Evolutionary conservation across 1,140 invertebrate genomes (phyloP), one percentile per base, ranked within the genome.

Genomic region (Drosophila busckii): DNA sequence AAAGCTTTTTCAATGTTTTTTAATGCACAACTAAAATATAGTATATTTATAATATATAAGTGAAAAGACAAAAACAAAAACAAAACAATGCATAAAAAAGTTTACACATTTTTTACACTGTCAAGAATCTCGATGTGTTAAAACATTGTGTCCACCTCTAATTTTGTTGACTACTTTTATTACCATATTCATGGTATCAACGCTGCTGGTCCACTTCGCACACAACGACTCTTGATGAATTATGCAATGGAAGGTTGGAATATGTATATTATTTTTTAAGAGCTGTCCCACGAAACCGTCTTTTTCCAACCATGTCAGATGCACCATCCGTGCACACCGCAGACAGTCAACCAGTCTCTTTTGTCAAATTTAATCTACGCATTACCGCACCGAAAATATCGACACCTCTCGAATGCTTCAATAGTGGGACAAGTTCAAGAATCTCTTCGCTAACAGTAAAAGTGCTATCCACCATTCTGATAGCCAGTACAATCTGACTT

Each of bases 331-430:
- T 40, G 20, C 37, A 40, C 3, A 40, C 12, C 1, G 37, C 19
- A 12, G 37, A 10, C 7, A 40, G 7, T 40, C 23, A 7, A 40
- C n/a, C n/a, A n/a, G n/a, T n/a, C n/a, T n/a, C n/a, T n/a, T n/a
- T n/a, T n/a, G n/a, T n/a, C n/a, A n/a, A 23, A 4, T 20, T 2
- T 2, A 40, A 23, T 20, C 37, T 22, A 9, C 15, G 16, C 8
- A n/a, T 37, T 9, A 37, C 34, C 17, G 34, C 34, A 37, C 20
- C 20, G 20, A 37, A 37, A 9, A 37, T 37, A 12, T 20, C 34
- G 2, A 37, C 6, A 8, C 34, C 16, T 17, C 7, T 37, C 4
- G 34, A 19, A 20, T 37, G 17, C 20, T 20, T 8, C 2, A 20
- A 3, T 9, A 37, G 34, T 3, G 19, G 19, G 16, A 37, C 20